These are phyloP conservation scores for Hemiprocne comata DNA, from an alignment of 2,113 vertebrate species.

Conservation along the genomic window DNA sequence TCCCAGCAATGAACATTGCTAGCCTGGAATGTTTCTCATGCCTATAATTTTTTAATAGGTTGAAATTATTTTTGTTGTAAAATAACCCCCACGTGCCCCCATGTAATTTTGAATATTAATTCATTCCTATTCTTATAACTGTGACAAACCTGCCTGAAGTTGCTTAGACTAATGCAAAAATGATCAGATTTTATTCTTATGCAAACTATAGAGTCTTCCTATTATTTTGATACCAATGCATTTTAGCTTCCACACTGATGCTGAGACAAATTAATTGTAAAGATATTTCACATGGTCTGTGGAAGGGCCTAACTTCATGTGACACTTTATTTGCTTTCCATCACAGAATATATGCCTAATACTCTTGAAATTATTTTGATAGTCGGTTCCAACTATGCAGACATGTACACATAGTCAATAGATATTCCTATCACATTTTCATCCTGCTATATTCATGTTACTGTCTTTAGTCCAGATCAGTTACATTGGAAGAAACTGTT, in stretches of 20 bases:
- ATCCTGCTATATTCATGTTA: neutral
- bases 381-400: neutral
- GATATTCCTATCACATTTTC: neutral
- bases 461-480: neutral
- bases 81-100: neutral
- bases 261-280: neutral
- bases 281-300: neutral
- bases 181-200: neutral
- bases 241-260: neutral
- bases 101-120: conserved; percentile 42
- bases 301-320: neutral
- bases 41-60: conserved; percentile 42
- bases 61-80: conserved; percentile 34
- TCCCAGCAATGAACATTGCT: neutral
- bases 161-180: neutral
- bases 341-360: neutral
- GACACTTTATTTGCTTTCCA: neutral
- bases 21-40: conserved; percentile 1
- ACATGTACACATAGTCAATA: neutral
- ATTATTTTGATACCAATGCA: neutral
- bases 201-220: neutral
- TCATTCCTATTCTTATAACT: neutral
- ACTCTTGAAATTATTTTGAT: neutral
- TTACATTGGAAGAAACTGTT: neutral
- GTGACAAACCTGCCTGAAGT: neutral